Percentiles rank a stretch among this genome's conserved stretches.
Conservation (phyloP, 2,797 vertebrate genomes). For the Aulostomus chinensis region DNA sequence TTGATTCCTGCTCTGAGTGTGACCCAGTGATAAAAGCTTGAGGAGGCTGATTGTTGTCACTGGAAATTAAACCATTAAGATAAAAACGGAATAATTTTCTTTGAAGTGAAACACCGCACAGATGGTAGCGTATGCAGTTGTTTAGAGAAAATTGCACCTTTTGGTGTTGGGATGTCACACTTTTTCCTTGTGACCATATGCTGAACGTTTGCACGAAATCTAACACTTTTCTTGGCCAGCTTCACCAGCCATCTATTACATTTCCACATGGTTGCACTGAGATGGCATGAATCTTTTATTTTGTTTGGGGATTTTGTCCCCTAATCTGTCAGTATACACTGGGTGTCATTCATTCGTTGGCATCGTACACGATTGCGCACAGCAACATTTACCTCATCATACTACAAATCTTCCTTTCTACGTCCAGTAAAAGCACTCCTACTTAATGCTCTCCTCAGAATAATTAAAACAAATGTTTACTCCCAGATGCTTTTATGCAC, state of each 20-base stretch:
- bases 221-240: conserved; percentile 24
- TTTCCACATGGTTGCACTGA: conserved; percentile 14
- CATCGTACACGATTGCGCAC: neutral
- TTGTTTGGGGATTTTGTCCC: no score
- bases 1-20: conserved; percentile 13
- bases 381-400: conserved; percentile 16
- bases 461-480: conserved; percentile 60
- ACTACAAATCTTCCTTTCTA: conserved; percentile 30
- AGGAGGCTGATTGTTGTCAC: neutral
- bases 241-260: conserved; percentile 13
- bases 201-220: conserved; percentile 43
- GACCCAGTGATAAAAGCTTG: conserved; percentile 3
- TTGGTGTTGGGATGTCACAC: conserved; percentile 45
- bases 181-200: conserved; percentile 60
- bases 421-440: conserved; percentile 49
- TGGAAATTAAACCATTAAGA: neutral
- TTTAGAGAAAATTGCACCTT: conserved; percentile 55
- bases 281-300: conserved; percentile 7
- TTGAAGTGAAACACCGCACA: conserved; percentile 30
- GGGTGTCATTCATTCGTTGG: conserved; percentile 18
- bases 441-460: conserved; percentile 36
- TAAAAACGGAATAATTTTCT: neutral
- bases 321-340: conserved; percentile 10
- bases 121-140: conserved; percentile 54
- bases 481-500: conserved; percentile 54